These are phyloP conservation scores for Macrophya annulata DNA, from an alignment of 2,888 invertebrate genomes.

Conservation along the genomic window DNA sequence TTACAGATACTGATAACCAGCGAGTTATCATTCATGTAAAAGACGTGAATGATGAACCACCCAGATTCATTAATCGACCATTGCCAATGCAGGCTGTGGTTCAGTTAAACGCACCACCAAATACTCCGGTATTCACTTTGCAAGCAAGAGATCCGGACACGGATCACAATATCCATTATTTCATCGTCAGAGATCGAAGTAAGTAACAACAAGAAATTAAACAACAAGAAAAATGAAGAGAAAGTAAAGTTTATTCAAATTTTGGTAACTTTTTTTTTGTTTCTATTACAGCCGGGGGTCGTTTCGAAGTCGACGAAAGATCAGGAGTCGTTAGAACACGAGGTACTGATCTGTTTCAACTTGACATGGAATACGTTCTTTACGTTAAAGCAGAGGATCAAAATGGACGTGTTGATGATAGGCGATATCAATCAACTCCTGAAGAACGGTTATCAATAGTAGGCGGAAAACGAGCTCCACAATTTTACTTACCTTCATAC, in stretches of 20 bases:
- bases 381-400: slow-evolving; percentile 98
- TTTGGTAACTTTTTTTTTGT: not conserved
- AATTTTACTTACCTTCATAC: slow-evolving; percentile 97
- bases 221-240: not conserved
- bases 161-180: slow-evolving; percentile 97
- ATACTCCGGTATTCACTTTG: slow-evolving; percentile 98
- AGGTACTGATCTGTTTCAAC: slow-evolving; percentile 94
- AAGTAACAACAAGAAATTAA: slow-evolving; percentile 66
- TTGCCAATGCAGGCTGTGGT: slow-evolving; percentile 98
- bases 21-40: slow-evolving; percentile 96
- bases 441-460: slow-evolving; percentile 96
- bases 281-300: slow-evolving; percentile 81
- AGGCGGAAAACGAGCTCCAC: slow-evolving; percentile 98
- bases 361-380: slow-evolving; percentile 97
- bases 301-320: slow-evolving; percentile 94
- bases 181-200: slow-evolving; percentile 95
- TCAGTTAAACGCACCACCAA: slow-evolving; percentile 96
- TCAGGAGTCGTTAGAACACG: slow-evolving; percentile 96
- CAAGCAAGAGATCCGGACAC: slow-evolving; percentile 98
- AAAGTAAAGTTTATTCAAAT: not conserved
- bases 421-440: slow-evolving; percentile 93
- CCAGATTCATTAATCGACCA: slow-evolving; percentile 98
- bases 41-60: slow-evolving; percentile 98
- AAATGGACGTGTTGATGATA: slow-evolving; percentile 95
- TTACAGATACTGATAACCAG: slow-evolving; percentile 95